Percentiles rank a stretch among this genome's conserved stretches.
Conservation (phyloP, 2,113 vertebrate species). For the Panurus biarmicus region DNA sequence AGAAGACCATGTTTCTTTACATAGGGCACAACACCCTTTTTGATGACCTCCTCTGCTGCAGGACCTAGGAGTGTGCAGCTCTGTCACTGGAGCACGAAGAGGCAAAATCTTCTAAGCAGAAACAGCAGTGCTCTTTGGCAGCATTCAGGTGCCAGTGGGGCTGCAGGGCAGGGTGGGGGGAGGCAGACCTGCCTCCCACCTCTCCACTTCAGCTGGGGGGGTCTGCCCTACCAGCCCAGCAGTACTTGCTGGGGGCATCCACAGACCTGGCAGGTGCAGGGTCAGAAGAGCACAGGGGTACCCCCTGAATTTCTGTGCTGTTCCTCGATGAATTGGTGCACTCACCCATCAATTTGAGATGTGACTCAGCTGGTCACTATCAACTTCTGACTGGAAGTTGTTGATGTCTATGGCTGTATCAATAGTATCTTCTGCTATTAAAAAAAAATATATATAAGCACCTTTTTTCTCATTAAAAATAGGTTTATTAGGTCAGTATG, state of each 20-base stretch:
- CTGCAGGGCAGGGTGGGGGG: not conserved
- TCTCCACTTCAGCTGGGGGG: not conserved
- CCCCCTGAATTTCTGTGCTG: not conserved
- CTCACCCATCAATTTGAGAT: not conserved
- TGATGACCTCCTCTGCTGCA: not conserved
- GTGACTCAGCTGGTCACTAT: not conserved
- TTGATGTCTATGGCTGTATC: not conserved
- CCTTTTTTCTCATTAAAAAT: not conserved
- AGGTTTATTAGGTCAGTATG: not conserved
- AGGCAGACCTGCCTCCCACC: not conserved
- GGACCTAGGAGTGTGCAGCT: not conserved
- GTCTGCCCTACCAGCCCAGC: not conserved
- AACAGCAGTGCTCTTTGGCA: not conserved
- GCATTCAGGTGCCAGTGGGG: fast-evolving
- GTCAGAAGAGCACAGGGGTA: fast-evolving
- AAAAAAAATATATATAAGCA: not conserved
- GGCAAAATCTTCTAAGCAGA: not conserved
- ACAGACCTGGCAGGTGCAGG: too few species aligned
- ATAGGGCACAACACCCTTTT: fast-evolving
- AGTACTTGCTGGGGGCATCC: not conserved
- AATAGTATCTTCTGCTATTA: not conserved
- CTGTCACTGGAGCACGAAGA: not conserved
- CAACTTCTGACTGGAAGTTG: not conserved
- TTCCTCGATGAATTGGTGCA: not conserved
- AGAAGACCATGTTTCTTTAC: not conserved